Evolutionary conservation across 2,888 invertebrate genomes (phyloP).

Genomic region (Gymnosoma rotundatum): DNA sequence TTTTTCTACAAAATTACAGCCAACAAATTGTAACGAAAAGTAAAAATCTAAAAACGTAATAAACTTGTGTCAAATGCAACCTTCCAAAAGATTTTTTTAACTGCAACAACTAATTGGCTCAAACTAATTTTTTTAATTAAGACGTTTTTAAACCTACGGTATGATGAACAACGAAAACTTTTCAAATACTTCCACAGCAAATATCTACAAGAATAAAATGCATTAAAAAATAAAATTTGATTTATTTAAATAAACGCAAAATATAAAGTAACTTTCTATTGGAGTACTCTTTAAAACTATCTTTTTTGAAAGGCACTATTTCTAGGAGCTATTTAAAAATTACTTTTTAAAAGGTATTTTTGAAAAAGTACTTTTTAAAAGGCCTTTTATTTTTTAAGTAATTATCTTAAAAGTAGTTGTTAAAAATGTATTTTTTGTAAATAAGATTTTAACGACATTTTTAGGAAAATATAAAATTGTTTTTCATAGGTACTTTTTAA

Average conservation of each 20-base stretch:
- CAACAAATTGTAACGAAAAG: not conserved
- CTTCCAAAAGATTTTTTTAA: slow-evolving; percentile 8
- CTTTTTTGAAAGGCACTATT: too few species aligned
- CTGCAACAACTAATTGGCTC: not conserved
- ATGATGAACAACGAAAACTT: not conserved
- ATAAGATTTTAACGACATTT: not conserved
- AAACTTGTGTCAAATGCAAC: slow-evolving; percentile 51
- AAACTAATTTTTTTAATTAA: slow-evolving; percentile 22
- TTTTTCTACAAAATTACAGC: slow-evolving; percentile 3
- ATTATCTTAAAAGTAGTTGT: too few species aligned
- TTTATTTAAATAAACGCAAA: too few species aligned
- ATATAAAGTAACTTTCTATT: too few species aligned
- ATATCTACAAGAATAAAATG: not conserved
- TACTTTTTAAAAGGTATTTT: not conserved
- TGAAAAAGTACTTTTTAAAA: not conserved
- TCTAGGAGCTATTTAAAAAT: too few species aligned
- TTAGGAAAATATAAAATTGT: not conserved
- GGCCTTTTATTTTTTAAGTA: too few species aligned
- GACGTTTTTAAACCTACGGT: not conserved
- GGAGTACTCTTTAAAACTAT: too few species aligned
- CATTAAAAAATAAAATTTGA: too few species aligned
- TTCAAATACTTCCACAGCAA: not conserved
- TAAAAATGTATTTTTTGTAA: too few species aligned
- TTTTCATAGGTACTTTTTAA: not conserved
- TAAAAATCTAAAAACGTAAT: slow-evolving; percentile 43